Evolutionary conservation across 2,113 vertebrate species (phyloP).

Genomic region (Hoplias malabaricus): DNA sequence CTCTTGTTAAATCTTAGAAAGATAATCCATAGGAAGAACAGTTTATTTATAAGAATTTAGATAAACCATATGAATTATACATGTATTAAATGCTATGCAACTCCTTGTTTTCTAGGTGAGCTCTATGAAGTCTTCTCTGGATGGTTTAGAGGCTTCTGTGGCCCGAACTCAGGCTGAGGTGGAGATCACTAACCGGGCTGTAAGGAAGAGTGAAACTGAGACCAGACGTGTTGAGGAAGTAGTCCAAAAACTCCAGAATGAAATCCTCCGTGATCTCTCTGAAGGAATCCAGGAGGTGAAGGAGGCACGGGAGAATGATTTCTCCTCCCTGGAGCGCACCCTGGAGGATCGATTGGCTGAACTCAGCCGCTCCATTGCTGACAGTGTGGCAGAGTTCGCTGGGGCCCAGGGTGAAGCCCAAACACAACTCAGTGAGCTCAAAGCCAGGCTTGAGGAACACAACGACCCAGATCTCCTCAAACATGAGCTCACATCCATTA

Average conservation of each 20-base stretch:
- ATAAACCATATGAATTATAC: too few relatives aligned
- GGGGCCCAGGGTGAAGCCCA: constrained; percentile 85
- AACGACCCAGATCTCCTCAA: constrained; percentile 67
- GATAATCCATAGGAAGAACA: too few relatives aligned
- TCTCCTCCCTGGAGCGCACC: constrained; percentile 86
- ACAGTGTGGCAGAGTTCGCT: constrained; percentile 85
- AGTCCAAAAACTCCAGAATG: constrained; percentile 90
- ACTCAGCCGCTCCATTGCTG: constrained; percentile 86
- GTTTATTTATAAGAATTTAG: too few relatives aligned
- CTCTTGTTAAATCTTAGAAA: too few relatives aligned
- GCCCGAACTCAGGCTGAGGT: constrained; percentile 80
- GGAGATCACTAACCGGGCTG: constrained; percentile 73
- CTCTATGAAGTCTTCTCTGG: constrained; percentile 76
- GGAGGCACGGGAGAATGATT: constrained; percentile 85
- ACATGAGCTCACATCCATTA: constrained; percentile 77
- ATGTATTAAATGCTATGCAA: too few relatives aligned
- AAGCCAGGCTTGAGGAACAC: constrained; percentile 75
- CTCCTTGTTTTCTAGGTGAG: constrained; percentile 73
- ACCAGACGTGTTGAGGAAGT: constrained; percentile 85
- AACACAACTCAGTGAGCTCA: constrained; percentile 82
- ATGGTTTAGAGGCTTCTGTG: constrained; percentile 81
- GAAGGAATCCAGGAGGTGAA: constrained; percentile 88
- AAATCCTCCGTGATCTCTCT: constrained; percentile 87
- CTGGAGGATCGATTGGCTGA: constrained; percentile 90
- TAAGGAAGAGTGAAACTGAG: constrained; percentile 84